Percentiles rank a stretch among this genome's conserved stretches.
These are phyloP conservation scores for Clarias gariepinus DNA, from an alignment of 2,113 vertebrate genomes.

Conservation along the genomic window DNA sequence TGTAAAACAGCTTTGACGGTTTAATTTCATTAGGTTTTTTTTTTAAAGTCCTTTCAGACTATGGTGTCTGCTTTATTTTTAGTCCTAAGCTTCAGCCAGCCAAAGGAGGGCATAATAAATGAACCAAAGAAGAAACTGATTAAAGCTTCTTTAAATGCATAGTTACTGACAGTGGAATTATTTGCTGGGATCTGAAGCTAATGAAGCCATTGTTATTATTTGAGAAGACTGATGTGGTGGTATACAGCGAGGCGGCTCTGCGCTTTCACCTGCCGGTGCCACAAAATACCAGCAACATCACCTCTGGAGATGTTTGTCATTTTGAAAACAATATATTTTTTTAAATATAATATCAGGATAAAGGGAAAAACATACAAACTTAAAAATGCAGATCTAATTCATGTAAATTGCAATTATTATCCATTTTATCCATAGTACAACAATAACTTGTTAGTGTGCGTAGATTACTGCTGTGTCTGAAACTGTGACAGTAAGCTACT, in stretches of 20 bases:
- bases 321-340: background rate
- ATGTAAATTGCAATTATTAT: background rate
- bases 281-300: background rate
- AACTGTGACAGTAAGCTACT: background rate
- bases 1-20: background rate
- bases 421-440: background rate
- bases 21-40: background rate
- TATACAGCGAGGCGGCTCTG: background rate
- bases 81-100: background rate
- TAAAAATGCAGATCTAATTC: background rate
- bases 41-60: background rate
- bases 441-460: background rate
- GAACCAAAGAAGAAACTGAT: background rate
- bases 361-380: background rate
- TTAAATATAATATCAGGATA: background rate
- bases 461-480: background rate
- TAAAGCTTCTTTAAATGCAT: background rate
- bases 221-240: background rate
- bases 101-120: background rate
- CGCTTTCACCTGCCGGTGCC: background rate
- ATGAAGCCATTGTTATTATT: constrained; percentile 6
- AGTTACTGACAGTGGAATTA: background rate
- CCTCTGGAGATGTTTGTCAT: background rate
- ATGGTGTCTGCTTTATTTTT: constrained; percentile 1
- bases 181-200: background rate